Conservation (phyloP, 2,113 vertebrate genomes). For the Felis catus region F.catus_Fca126_mat1.0 CM031426.1:59224501-59225000, state of each 20-base stretch:
- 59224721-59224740: constrained; percentile 55
- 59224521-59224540: background rate
- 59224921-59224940: background rate
- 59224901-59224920: background rate
- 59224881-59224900: background rate
- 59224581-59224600: constrained; percentile 59
- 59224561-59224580: background rate
- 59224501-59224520: background rate
- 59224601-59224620: constrained; percentile 70
- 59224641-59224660: constrained; percentile 80
- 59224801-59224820: constrained; percentile 24
- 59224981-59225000: rapidly evolving
- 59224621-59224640: constrained; percentile 78
- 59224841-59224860: background rate
- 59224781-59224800: constrained; percentile 29
- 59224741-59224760: constrained; percentile 12
- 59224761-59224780: background rate
- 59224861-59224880: constrained; percentile 1
- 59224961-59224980: rapidly evolving
- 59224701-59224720: constrained; percentile 63
- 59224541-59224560: background rate
- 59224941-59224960: background rate
- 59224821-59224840: background rate
- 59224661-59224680: constrained; percentile 81
- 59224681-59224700: constrained; percentile 75